These are phyloP conservation scores for Pristiophorus japonicus DNA, from an alignment of 2,113 vertebrate genomes.

Conservation along the genomic window DNA sequence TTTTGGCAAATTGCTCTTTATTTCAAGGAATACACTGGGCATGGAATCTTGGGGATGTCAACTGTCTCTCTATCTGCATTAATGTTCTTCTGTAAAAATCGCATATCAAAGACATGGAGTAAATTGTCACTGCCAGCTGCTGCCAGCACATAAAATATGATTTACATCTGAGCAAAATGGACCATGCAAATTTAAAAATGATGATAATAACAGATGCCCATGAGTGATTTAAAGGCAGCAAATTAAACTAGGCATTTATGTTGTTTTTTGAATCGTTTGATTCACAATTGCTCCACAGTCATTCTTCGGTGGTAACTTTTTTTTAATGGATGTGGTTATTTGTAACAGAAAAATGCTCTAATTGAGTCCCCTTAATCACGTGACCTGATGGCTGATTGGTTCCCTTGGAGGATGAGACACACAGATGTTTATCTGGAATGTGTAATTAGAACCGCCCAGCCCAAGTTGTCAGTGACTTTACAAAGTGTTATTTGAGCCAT, in stretches of 20 bases:
- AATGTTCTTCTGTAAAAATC: background rate
- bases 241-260: background rate
- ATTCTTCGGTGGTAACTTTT: background rate
- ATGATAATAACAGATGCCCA: background rate
- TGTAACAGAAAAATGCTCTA: no score
- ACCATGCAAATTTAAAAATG: background rate
- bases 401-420: no score
- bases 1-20: background rate
- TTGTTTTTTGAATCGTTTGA: background rate
- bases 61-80: background rate
- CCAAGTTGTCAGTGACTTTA: no score
- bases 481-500: no score
- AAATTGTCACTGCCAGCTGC: background rate
- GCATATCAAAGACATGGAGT: background rate
- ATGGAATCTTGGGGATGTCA: background rate
- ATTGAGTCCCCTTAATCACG: no score
- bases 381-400: no score
- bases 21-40: background rate
- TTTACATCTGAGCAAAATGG: background rate
- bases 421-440: no score
- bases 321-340: no score
- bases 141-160: background rate
- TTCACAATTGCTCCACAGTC: background rate
- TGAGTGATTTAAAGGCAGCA: background rate
- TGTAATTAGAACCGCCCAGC: no score